A percentile compares a stretch with the other conserved stretches of the same genome.
Conservation (phyloP, 2,888 invertebrate species). For the Temnothorax rugatulus region DNA sequence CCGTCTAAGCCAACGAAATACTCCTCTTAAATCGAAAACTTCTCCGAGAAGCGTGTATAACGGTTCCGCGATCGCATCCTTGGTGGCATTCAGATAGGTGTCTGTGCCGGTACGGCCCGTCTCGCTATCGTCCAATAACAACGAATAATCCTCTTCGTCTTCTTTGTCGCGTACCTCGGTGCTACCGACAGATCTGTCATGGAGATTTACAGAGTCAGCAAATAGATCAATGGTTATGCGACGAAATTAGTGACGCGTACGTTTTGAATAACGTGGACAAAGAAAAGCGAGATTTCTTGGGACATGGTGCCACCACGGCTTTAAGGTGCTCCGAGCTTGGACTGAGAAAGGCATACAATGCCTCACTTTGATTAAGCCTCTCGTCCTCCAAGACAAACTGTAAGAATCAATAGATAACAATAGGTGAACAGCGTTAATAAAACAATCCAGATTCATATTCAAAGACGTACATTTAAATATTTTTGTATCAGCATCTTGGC, state of each 20-base stretch:
- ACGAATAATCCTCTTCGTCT: constrained; percentile 94
- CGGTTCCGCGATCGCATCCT: constrained; percentile 96
- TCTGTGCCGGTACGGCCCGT: constrained; percentile 84
- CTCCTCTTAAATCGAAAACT: constrained; percentile 96
- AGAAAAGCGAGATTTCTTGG: constrained; percentile 95
- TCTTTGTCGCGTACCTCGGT: constrained; percentile 91
- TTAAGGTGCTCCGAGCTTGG: constrained; percentile 96
- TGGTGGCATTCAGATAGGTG: constrained; percentile 85
- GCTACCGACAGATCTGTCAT: constrained; percentile 87
- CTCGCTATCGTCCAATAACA: constrained; percentile 90
- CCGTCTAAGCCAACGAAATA: constrained; percentile 95
- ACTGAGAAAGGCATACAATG: constrained; percentile 96
- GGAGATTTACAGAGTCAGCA: not conserved
- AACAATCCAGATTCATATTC: not conserved
- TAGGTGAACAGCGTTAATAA: not conserved
- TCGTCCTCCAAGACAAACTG: constrained; percentile 96
- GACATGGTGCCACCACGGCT: constrained; percentile 91
- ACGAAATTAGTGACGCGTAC: constrained; percentile 75
- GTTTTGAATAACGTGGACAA: constrained; percentile 95
- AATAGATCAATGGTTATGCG: constrained; percentile 19
- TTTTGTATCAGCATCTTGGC: constrained; percentile 94
- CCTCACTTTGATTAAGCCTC: constrained; percentile 94
- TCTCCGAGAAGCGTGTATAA: constrained; percentile 95
- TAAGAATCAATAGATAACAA: constrained; percentile 53
- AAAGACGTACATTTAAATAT: constrained; percentile 91